Conservation (phyloP, 1,140 invertebrate species). For the Macrocentrus cingulum region DNA sequence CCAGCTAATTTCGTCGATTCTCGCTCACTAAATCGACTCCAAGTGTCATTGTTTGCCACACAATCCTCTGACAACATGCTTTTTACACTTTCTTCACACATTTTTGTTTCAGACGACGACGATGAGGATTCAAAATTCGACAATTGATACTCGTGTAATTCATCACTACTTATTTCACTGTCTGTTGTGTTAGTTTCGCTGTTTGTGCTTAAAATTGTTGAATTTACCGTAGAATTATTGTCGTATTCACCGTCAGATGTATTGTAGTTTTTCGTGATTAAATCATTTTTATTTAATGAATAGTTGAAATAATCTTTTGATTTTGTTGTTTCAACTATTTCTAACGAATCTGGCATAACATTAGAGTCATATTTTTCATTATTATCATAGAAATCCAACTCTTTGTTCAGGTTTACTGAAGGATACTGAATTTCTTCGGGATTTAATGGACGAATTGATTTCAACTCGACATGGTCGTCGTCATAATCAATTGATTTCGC, state of each 20-base stretch:
- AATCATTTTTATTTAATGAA: no score
- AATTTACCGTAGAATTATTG: slow-evolving; percentile 17
- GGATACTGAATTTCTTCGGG: slow-evolving; percentile 33
- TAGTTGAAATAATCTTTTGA: no score
- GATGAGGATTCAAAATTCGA: no score
- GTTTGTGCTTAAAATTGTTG: slow-evolving; percentile 36
- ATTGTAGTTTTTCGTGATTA: no score
- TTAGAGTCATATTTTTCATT: slow-evolving; percentile 32
- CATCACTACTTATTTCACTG: slow-evolving; percentile 49
- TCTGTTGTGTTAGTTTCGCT: slow-evolving; percentile 44
- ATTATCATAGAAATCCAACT: slow-evolving; percentile 3
- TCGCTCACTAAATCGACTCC: not conserved
- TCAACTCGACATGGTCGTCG: slow-evolving; percentile 45
- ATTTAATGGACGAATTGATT: slow-evolving; percentile 49
- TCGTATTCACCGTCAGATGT: not conserved
- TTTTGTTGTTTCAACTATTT: slow-evolving; percentile 27
- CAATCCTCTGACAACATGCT: no score
- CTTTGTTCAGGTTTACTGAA: not conserved
- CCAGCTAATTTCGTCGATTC: slow-evolving; percentile 14
- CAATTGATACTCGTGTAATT: slow-evolving; percentile 48
- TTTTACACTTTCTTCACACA: no score
- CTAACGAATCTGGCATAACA: slow-evolving; percentile 51
- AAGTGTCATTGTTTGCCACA: no score
- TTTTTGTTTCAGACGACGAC: no score
- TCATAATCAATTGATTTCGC: slow-evolving; percentile 44